Evolutionary conservation across 2,797 vertebrate species (phyloP).

Genomic region (Masticophis lateralis): DNA sequence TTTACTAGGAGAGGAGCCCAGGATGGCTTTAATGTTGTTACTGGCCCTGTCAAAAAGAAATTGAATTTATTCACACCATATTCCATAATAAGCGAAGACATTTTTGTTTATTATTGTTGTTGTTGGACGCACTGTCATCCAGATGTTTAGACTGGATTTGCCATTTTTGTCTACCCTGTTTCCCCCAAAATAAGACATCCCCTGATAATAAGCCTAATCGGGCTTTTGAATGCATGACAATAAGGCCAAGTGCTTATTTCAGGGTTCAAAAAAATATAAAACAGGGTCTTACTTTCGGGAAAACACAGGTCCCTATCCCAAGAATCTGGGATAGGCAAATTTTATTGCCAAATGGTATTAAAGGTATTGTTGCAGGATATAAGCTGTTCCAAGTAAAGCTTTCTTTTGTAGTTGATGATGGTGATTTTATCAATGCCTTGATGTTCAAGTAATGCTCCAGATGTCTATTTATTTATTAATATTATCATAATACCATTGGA

Average conservation of each 20-base stretch:
- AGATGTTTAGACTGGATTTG: neutral
- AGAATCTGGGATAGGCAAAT: neutral
- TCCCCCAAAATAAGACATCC: no score
- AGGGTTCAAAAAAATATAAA: no score
- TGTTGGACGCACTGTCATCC: neutral
- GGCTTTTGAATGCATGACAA: no score
- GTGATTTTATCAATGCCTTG: neutral
- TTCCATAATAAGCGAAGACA: neutral
- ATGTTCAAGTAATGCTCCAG: no score
- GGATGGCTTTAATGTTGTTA: neutral
- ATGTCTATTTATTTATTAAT: neutral
- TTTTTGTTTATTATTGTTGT: neutral
- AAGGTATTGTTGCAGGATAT: neutral
- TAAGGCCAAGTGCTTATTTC: no score
- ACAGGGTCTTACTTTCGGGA: no score
- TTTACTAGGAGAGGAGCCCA: neutral
- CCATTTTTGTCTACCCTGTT: neutral
- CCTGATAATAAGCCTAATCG: no score
- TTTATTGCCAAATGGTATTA: neutral
- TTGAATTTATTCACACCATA: neutral
- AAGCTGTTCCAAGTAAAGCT: neutral
- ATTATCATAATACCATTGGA: neutral
- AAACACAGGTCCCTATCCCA: neutral
- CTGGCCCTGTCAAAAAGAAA: neutral
- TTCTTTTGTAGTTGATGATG: neutral